Base-by-base conservation (phyloP, 2,797 vertebrate genomes). In the Phrynocephalus vlangalii region DNA sequence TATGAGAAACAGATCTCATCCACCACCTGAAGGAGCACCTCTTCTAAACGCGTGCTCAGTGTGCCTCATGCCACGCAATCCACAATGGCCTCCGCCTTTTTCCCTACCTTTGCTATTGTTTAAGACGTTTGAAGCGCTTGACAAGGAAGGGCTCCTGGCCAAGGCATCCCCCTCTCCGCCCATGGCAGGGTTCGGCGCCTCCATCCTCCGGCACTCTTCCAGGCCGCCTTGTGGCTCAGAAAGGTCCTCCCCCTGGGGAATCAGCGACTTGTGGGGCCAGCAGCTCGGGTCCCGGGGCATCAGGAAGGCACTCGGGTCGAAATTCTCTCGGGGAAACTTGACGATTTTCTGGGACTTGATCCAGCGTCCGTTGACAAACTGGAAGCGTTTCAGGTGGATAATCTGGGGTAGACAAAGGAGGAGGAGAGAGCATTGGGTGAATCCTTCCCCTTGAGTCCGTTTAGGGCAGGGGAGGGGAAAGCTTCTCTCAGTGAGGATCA, bases 311-410 rank as follows among this genome's bases (percentile, higher is more conserved):
- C 98, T 98, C 80, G 99, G 99, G 95, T 99, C 98, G 93, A 99
- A 99, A 83, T 93, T 98, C 95, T 98, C 97, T 70, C 97, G 91
- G 26, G 98, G 99, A 92, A 99, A 99, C 95, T 99, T 99, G 78
- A 99, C 99, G 5, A 99, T 99, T 96, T 99, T 99, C 96, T 99
- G 99, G 78, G 99, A 99, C 93, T 99, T 99, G 95, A 99, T 99
- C 99, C 99, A 99, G 90, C 99, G 98, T 0, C 98, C 98, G 0
- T 99, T 99, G 77, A 99, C 99, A 0, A 99, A 99, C 92, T 99
- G 99, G 95, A 99, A 99, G 90, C 99, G 98, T 95, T 99, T 99
- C 93, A 99, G 96, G 94, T 99, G 99, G 93, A 99, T 98, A 87
- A 99, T 99, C 99, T 99, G 92, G 76, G 48, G 73, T 0, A 24